Evolutionary conservation across 1,140 invertebrate genomes (phyloP), one percentile per base, ranked within the genome.

Genomic region (Zaprionus nigranus): DNA sequence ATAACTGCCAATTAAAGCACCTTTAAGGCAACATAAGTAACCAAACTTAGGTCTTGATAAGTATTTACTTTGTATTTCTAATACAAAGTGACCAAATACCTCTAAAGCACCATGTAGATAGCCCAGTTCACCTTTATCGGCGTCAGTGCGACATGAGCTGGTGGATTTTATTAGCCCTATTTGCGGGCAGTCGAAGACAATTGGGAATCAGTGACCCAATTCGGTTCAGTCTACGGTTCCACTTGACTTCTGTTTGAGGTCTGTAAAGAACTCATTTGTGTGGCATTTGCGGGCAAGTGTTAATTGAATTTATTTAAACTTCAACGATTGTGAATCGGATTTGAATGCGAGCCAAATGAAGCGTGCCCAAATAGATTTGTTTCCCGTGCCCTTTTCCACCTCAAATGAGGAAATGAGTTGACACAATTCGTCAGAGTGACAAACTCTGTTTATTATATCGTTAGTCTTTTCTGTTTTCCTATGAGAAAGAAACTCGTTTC

Each of bases 291-390:
- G 56, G 84, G 24, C 73, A 88, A 80, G 84, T 88, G 84, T 74
- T 84, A 90, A 88, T 84, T 90, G 90, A 88, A 84, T 88, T 84
- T 81, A 83, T 87, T 75, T 68, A 70, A 68, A 61, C 46, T 51
- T 51, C 49, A 57, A 61, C 49, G 64, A 69, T 46, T 65, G 58
- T 65, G 58, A 62, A 40, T 72, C 53, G 75, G 75, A 87, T 74
- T 79, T 66, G 49, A 71, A 82, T 74, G 65, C 20, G 49, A 61
- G 56, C n/a, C 68, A 88, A 87, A 73, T 88, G 81, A 88, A 88
- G 84, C 84, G 81, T 90, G 78, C 58, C 76, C 83, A 86, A 84
- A 79, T 86, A 68, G 65, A 69, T 77, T 62, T 74, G 57, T 71
- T 66, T 72, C 36, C 59, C 58, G 46, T 43, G 38, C 78, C 77